phyloP scores from a whole-genome alignment of 2,113 vertebrate genomes.

The Trinectes maculatus region DNA sequence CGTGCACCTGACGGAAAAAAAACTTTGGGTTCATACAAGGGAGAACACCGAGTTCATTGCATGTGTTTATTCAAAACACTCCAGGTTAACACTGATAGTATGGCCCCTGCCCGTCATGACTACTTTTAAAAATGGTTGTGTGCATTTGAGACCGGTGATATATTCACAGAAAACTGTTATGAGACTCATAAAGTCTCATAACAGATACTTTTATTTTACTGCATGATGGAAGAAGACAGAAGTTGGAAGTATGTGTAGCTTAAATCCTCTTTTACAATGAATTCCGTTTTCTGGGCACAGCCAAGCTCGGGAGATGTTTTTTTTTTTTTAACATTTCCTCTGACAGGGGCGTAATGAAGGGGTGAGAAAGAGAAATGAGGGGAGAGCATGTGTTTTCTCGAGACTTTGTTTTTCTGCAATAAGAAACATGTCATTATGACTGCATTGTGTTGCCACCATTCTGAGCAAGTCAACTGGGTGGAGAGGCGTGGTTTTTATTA shows the following conservation, averaged over 20 bases:
- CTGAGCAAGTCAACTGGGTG: conserved; percentile 18
- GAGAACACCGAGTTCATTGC: conserved; percentile 34
- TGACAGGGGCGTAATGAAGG: conserved; percentile 2
- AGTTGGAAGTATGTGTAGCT: conserved; percentile 34
- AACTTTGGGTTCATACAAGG: conserved; percentile 29
- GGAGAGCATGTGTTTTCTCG: neutral
- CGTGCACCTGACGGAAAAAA: conserved; percentile 44
- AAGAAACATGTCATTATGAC: conserved; percentile 7
- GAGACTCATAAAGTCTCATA: conserved; percentile 31
- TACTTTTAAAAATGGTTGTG: conserved; percentile 33
- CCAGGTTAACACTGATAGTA: conserved; percentile 29
- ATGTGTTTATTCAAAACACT: conserved; percentile 40
- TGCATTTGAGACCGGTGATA: conserved; percentile 27
- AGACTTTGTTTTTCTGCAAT: conserved; percentile 25
- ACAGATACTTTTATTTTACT: conserved; percentile 2
- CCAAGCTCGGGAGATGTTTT: conserved; percentile 37
- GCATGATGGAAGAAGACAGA: conserved; percentile 24
- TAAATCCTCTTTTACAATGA: conserved; percentile 33
- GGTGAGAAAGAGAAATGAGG: conserved; percentile 14
- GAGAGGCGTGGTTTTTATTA: conserved; percentile 14
- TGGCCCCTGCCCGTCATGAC: conserved; percentile 18
- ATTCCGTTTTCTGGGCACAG: conserved; percentile 38
- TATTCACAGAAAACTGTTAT: conserved; percentile 31
- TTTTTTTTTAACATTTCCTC: conserved; percentile 46
- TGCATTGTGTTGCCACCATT: conserved; percentile 24